These are phyloP conservation scores for Scopus umbretta DNA, from an alignment of 2,113 vertebrate species.

Conservation along the genomic window DNA sequence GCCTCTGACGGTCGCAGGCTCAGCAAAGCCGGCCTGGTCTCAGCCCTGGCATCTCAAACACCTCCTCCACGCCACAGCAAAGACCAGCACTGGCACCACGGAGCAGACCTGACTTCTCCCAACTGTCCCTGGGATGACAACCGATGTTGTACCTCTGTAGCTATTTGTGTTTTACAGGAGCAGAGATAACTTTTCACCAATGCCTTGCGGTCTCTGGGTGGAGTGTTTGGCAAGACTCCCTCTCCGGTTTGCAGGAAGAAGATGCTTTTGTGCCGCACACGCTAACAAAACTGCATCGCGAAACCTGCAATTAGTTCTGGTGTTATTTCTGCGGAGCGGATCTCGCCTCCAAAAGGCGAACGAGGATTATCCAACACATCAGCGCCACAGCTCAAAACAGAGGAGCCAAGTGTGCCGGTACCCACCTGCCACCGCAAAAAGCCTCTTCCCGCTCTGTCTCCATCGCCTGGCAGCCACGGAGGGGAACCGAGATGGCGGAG, in stretches of 20 bases:
- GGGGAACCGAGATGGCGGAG: background rate
- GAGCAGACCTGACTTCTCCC: background rate
- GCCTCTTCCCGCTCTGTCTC: background rate
- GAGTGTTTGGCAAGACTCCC: background rate
- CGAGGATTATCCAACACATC: constrained; percentile 6
- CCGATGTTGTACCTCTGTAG: background rate
- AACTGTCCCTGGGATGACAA: background rate
- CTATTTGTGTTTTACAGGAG: background rate
- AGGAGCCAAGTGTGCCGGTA: background rate
- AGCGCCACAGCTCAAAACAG: background rate
- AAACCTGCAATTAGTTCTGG: constrained; percentile 22
- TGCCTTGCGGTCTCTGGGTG: background rate
- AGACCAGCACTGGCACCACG: too few species aligned
- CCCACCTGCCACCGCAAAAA: too few species aligned
- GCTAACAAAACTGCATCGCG: background rate
- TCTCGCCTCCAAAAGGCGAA: constrained; percentile 15
- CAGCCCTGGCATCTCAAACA: too few species aligned
- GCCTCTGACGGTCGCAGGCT: background rate
- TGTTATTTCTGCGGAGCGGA: constrained; percentile 32
- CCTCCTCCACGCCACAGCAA: background rate
- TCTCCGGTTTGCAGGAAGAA: background rate
- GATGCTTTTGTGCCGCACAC: background rate
- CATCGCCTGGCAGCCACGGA: background rate
- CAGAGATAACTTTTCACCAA: background rate
- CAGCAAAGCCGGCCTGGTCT: background rate